These are phyloP conservation scores for Plusia festucae DNA, from an alignment of 2,888 invertebrate species.

Conservation along the genomic window DNA sequence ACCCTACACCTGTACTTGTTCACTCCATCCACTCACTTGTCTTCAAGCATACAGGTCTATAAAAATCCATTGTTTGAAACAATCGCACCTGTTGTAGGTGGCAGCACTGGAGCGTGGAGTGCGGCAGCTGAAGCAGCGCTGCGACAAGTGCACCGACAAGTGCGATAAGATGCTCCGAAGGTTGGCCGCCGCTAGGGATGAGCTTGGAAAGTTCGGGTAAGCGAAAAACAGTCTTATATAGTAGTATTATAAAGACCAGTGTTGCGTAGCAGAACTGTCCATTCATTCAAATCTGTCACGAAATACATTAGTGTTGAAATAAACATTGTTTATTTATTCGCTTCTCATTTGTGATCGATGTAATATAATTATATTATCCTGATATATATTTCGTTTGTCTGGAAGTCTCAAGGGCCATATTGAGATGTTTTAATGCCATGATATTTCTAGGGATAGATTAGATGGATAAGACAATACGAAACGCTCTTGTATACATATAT, in stretches of 20 bases:
- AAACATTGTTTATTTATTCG: too few species aligned
- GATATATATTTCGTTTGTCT: too few species aligned
- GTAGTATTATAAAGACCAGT: neutral
- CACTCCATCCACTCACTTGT: neutral
- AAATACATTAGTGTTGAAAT: too few species aligned
- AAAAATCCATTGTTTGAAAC: neutral
- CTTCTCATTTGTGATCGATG: too few species aligned
- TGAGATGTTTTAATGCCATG: too few species aligned
- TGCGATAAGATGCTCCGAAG: constrained; percentile 94
- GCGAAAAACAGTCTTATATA: constrained; percentile 42
- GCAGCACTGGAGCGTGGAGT: constrained; percentile 96
- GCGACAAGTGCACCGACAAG: constrained; percentile 94
- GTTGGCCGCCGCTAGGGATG: constrained; percentile 94
- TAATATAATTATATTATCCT: too few species aligned
- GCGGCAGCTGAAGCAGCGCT: constrained; percentile 94
- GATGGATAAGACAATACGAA: too few species aligned
- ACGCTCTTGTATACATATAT: too few species aligned
- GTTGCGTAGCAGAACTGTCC: neutral
- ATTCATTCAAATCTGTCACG: too few species aligned
- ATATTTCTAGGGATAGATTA: too few species aligned
- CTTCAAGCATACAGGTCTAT: neutral
- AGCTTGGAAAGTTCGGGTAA: constrained; percentile 95
- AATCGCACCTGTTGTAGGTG: constrained; percentile 79
- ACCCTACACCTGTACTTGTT: too few species aligned
- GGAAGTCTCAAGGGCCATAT: too few species aligned